Evolutionary conservation across 2,797 vertebrate species (phyloP).

Genomic region (Sebastiscus tertius): DNA sequence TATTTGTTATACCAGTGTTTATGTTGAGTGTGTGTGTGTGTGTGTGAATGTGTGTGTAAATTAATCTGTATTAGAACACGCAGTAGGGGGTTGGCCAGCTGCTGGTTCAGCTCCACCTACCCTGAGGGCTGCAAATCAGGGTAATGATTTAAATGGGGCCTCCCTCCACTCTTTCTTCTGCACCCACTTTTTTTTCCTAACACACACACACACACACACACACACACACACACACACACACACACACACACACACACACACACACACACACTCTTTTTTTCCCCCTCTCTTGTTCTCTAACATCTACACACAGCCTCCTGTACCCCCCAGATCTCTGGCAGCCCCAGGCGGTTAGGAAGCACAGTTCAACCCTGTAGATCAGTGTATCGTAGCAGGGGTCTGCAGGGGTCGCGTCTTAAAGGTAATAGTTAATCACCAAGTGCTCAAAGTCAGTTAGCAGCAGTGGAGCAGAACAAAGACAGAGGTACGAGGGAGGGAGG

Average conservation of each 20-base stretch:
- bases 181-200: constrained; percentile 32
- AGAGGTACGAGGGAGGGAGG: constrained; percentile 20
- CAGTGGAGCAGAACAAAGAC: constrained; percentile 69
- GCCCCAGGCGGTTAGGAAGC: constrained; percentile 78
- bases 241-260: background rate
- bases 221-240: background rate
- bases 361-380: constrained; percentile 73
- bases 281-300: constrained; percentile 19
- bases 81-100: constrained; percentile 75
- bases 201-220: background rate
- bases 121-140: constrained; percentile 78
- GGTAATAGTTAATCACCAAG: constrained; percentile 80
- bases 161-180: constrained; percentile 66
- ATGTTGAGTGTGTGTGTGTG: constrained; percentile 28
- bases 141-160: constrained; percentile 83
- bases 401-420: constrained; percentile 64
- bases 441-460: constrained; percentile 76
- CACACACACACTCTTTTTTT: background rate
- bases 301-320: constrained; percentile 8
- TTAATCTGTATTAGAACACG: constrained; percentile 64
- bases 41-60: constrained; percentile 51
- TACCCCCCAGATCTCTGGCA: constrained; percentile 52
- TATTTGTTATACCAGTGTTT: constrained; percentile 64
- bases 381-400: constrained; percentile 59
- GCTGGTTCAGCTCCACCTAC: constrained; percentile 67